Conservation (phyloP, 2,113 vertebrate species). For the Forbesichthys agassizii region DNA sequence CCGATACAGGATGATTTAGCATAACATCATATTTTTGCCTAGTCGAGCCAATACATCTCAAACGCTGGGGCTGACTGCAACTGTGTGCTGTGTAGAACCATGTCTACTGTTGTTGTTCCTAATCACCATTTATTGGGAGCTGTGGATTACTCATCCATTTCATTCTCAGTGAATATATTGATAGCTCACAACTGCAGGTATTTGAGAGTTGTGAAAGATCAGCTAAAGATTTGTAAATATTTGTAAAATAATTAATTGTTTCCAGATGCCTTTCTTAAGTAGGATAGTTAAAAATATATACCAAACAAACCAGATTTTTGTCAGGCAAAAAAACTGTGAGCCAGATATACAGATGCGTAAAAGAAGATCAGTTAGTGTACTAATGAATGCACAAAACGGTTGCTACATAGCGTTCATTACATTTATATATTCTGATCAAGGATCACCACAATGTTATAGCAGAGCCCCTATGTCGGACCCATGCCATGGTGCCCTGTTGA, state of each 20-base stretch:
- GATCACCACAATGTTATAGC: conserved; percentile 17
- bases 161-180: conserved; percentile 30
- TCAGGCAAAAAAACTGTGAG: background rate
- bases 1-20: conserved; percentile 27
- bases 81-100: conserved; percentile 21
- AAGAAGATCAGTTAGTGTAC: background rate
- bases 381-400: background rate
- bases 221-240: conserved; percentile 35
- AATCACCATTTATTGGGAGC: conserved; percentile 32
- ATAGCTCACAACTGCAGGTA: conserved; percentile 38
- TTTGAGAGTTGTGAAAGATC: conserved; percentile 16
- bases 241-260: conserved; percentile 22
- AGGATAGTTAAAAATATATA: conserved; percentile 3
- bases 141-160: conserved; percentile 19
- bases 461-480: conserved; percentile 14
- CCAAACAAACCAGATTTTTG: background rate
- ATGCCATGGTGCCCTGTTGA: conserved; percentile 24
- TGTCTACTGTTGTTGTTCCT: conserved; percentile 41
- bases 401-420: conserved; percentile 41
- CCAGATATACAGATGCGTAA: background rate
- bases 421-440: conserved; percentile 40
- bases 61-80: conserved; percentile 23
- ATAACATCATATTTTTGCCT: conserved; percentile 34
- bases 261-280: conserved; percentile 41
- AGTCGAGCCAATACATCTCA: conserved; percentile 41